Conservation (phyloP, 2,113 vertebrate species). For the Scopus umbretta region DNA sequence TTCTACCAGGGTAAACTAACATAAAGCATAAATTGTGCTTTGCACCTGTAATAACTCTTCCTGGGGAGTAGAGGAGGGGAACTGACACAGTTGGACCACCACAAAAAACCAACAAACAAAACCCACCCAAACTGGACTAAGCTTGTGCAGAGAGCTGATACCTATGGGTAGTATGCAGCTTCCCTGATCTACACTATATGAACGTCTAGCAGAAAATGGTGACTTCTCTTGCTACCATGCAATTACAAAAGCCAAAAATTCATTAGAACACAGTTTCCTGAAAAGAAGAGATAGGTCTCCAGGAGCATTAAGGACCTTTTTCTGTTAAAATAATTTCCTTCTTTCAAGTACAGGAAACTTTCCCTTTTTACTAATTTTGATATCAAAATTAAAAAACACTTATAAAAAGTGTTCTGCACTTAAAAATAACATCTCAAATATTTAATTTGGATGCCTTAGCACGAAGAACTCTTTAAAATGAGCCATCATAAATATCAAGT, state of each 20-base stretch:
- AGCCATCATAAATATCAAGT: not conserved
- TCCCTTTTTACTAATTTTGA: not conserved
- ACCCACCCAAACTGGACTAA: too few relatives aligned
- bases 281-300: not conserved
- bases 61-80: too few relatives aligned
- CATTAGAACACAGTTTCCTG: not conserved
- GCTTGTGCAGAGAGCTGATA: too few relatives aligned
- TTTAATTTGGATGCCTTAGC: not conserved
- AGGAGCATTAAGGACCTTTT: not conserved
- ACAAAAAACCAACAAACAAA: too few relatives aligned
- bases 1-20: not conserved
- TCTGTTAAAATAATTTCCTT: not conserved
- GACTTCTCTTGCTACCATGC: too few relatives aligned
- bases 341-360: not conserved
- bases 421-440: not conserved
- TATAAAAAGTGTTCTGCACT: not conserved
- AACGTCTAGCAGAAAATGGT: too few relatives aligned
- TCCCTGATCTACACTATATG: too few relatives aligned
- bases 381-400: not conserved
- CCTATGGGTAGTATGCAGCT: too few relatives aligned
- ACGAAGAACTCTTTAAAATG: not conserved
- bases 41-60: too few relatives aligned
- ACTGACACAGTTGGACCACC: too few relatives aligned
- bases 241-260: too few relatives aligned
- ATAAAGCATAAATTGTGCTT: not conserved